Percentiles rank a stretch among this genome's conserved stretches.
phyloP scores from a whole-genome alignment of 2,888 invertebrate species.

The Lysandra bellargus region DNA sequence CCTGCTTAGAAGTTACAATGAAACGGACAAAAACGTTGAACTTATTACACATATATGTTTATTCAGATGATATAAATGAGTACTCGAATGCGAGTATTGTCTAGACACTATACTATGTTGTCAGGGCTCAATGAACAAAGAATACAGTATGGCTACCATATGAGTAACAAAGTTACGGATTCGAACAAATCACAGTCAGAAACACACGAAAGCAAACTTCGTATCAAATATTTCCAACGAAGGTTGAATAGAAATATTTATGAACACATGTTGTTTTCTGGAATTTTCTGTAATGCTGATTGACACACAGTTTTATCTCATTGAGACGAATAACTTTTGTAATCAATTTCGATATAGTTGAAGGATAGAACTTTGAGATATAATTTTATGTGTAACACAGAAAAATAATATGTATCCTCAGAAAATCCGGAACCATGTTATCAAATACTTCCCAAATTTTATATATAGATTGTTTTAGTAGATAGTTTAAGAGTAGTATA shows the following conservation, averaged over 20 bases:
- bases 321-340: slow-evolving; percentile 6
- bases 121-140: not conserved
- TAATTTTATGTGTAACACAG: not conserved
- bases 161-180: not conserved
- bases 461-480: too few relatives aligned
- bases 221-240: not conserved
- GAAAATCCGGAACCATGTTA: too few relatives aligned
- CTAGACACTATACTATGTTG: too few relatives aligned
- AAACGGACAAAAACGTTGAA: too few relatives aligned
- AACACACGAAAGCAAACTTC: not conserved
- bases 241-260: not conserved
- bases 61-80: too few relatives aligned
- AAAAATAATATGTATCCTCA: too few relatives aligned
- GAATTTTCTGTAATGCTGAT: not conserved
- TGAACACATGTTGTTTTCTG: not conserved
- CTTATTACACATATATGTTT: too few relatives aligned
- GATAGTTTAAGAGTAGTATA: too few relatives aligned
- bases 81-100: too few relatives aligned
- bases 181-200: not conserved
- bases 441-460: too few relatives aligned
- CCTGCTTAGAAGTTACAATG: too few relatives aligned
- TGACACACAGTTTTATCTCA: not conserved
- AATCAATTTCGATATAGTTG: slow-evolving; percentile 11
- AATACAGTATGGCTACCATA: not conserved
- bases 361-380: not conserved